Base-by-base conservation (phyloP, 2,888 invertebrate genomes). In the Alsophila aescularia region DNA sequence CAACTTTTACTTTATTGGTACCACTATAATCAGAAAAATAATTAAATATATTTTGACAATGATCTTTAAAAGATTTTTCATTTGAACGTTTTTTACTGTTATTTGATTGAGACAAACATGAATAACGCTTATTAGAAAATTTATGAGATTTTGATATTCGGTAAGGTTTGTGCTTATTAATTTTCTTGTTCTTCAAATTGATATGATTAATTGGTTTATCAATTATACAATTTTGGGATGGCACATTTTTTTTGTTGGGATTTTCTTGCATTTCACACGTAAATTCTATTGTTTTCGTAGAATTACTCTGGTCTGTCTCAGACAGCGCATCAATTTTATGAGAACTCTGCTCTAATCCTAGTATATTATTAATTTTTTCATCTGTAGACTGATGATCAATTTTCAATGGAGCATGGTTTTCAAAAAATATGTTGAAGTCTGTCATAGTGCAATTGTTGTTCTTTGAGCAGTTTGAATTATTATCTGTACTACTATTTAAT, bases 1-100 rank as follows among this genome's bases (percentile, higher is more conserved):
- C 81, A 36, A 88, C 52, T 59, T 81, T 80, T 10, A 87, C 67
- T 50, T 84, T 77, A 34, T 68, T 79, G 18, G 75, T 70, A 27
- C 60, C 61, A 21, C 77, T 65, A 37, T 65, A 67, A 18, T 75
- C 66, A 9, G 72, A 65, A 55, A 87, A 77, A 61, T 79, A 79
- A 43, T 77, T 72, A 4, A 84, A 70, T 50, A 85, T 58, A 51
- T 75, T 75, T 57, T 78, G 65, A 31, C 80, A 70, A 45, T 81
- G 67, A 43, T 74, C 68, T 12, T 78, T 32, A 77, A 69, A 44
- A 70, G 2, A 27, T 15, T 36, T 14, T 13, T 2, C 15, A 27
- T 36, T 13, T 55, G 7, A 12, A 13, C 27, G 21, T 44, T 12
- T 40, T 50, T 10, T 52, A 27, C 41, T 36, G 8, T 13, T 43